phyloP scores from a whole-genome alignment of 2,797 vertebrate species.

The Neoniphon sammara region DNA sequence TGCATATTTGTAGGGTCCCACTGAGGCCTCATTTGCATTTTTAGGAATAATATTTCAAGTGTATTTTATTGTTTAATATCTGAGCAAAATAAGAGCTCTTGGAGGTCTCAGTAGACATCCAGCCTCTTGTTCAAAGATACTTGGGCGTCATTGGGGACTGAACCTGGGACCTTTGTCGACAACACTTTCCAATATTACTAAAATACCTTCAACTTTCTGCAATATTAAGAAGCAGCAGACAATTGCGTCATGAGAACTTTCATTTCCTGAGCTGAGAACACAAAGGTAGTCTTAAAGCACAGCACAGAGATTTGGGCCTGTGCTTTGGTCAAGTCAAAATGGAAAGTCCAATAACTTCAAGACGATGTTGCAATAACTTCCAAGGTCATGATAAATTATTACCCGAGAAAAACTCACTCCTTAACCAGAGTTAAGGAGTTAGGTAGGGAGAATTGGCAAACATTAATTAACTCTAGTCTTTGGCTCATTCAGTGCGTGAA shows the following conservation, averaged over 20 bases:
- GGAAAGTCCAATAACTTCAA: constrained; percentile 26
- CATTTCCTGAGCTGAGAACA: not conserved
- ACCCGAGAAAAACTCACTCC: constrained; percentile 6
- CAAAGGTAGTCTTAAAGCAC: not conserved
- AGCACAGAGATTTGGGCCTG: not conserved
- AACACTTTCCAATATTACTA: not conserved
- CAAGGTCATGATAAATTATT: constrained; percentile 47
- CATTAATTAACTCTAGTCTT: constrained; percentile 19
- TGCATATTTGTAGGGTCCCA: not conserved
- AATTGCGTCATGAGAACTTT: not conserved
- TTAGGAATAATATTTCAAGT: too few species aligned
- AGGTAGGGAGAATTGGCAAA: constrained; percentile 12
- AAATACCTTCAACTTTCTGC: not conserved
- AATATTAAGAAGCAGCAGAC: not conserved
- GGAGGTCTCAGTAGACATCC: not conserved
- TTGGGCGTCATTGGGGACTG: not conserved
- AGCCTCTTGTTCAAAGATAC: too few species aligned
- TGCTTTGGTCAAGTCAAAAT: constrained; percentile 1
- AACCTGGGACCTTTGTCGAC: not conserved
- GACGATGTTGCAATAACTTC: constrained; percentile 26
- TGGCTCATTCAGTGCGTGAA: constrained; percentile 1
- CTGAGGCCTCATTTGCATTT: not conserved
- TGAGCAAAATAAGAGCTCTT: too few species aligned
- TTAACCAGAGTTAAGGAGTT: not conserved
- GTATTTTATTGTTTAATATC: too few species aligned